phyloP scores from a whole-genome alignment of 2,888 invertebrate species.

The Ommatoiulus sabulosus region DNA sequence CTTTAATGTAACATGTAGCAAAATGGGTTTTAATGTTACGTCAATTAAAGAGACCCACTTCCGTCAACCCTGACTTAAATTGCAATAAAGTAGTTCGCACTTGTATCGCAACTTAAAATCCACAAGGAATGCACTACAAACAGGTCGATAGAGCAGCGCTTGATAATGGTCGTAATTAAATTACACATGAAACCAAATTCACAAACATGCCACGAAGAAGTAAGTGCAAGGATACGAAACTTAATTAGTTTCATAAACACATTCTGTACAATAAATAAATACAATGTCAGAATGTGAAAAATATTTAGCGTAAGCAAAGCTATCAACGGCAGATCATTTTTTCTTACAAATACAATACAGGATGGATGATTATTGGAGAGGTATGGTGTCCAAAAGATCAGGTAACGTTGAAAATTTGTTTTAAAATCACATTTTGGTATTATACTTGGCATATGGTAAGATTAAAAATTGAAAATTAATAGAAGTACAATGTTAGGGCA shows the following conservation, averaged over 20 bases:
- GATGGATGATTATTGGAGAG: neutral
- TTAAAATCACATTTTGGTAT: too few species aligned
- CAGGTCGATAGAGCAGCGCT: constrained; percentile 19
- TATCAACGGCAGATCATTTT: neutral
- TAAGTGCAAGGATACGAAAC: constrained; percentile 2
- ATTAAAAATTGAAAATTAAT: too few species aligned
- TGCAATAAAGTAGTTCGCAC: neutral
- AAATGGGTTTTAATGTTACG: neutral
- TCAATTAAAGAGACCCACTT: neutral
- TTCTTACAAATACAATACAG: neutral
- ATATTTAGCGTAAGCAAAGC: constrained; percentile 32
- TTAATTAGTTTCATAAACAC: constrained; percentile 37
- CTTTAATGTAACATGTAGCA: neutral
- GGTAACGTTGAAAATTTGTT: too few species aligned
- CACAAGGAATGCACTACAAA: constrained; percentile 38
- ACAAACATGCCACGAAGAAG: constrained; percentile 35
- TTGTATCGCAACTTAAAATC: constrained; percentile 22
- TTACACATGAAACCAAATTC: constrained; percentile 41
- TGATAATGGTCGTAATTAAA: constrained; percentile 32
- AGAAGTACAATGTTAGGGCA: too few species aligned
- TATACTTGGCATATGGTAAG: too few species aligned
- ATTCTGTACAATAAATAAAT: neutral
- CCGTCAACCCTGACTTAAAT: neutral
- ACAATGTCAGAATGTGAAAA: neutral
- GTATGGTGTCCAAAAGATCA: too few species aligned